Evolutionary conservation across 2,888 invertebrate genomes (phyloP).

Genomic region (Drosophila quinaria): DNA sequence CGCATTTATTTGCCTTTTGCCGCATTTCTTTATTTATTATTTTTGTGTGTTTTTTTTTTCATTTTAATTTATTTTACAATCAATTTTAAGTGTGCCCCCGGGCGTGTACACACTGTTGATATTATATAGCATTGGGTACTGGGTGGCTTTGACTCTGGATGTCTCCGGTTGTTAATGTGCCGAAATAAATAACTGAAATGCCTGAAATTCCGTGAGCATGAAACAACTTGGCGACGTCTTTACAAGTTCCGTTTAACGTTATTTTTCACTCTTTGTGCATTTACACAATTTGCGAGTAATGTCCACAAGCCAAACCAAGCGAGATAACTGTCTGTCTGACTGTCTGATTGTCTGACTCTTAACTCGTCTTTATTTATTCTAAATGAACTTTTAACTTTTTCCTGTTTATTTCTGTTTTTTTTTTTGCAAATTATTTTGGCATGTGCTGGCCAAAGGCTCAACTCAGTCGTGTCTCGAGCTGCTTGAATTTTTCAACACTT

Average conservation of each 20-base stretch:
- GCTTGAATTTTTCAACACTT: constrained; percentile 60
- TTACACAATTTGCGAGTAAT: constrained; percentile 40
- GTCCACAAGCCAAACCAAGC: constrained; percentile 25
- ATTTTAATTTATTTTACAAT: constrained; percentile 79
- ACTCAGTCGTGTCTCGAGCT: constrained; percentile 27
- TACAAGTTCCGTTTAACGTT: constrained; percentile 70
- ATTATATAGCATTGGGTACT: constrained; percentile 5
- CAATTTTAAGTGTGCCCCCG: constrained; percentile 68
- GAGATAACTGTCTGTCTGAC: constrained; percentile 23
- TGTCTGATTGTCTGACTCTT: constrained; percentile 15
- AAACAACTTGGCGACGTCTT: constrained; percentile 64
- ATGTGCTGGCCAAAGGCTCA: constrained; percentile 48
- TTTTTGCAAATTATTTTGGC: constrained; percentile 53
- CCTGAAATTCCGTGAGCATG: constrained; percentile 67
- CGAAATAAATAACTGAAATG: constrained; percentile 78
- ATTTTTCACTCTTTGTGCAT: constrained; percentile 41
- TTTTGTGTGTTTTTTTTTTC: constrained; percentile 31
- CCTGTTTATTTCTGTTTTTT: neutral
- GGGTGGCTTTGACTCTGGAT: constrained; percentile 24
- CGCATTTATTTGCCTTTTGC: constrained; percentile 41
- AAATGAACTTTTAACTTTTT: constrained; percentile 55
- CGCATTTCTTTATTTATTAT: constrained; percentile 9
- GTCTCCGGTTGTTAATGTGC: constrained; percentile 72
- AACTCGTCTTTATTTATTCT: constrained; percentile 68
- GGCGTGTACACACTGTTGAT: constrained; percentile 28